Percentiles rank a stretch among this genome's conserved stretches.
These are phyloP conservation scores for Cantharis lateralis DNA, from an alignment of 2,888 invertebrate genomes.

Conservation along the genomic window DNA sequence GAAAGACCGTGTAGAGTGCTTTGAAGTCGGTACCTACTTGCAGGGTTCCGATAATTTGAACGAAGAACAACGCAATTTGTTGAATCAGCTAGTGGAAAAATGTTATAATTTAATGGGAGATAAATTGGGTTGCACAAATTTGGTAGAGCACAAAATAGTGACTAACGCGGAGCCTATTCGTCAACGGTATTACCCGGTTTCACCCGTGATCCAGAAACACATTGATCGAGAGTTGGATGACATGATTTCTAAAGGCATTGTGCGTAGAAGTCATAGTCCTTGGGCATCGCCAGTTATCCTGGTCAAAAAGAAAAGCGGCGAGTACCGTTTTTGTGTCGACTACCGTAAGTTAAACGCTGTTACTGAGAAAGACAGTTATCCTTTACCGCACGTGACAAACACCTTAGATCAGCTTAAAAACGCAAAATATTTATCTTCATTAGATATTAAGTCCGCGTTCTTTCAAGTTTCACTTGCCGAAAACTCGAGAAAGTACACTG, in stretches of 20 bases:
- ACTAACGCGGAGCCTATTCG: conserved; percentile 16
- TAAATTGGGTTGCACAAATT: conserved; percentile 12
- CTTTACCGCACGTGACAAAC: neutral
- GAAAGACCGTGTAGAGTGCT: too few species aligned
- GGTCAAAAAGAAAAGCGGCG: neutral
- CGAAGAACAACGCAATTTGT: neutral
- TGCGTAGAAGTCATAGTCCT: neutral
- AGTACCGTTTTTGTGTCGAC: neutral
- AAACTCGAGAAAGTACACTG: too few species aligned
- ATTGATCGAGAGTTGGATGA: neutral
- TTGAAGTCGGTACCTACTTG: neutral
- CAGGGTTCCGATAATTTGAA: neutral
- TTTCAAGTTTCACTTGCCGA: too few species aligned
- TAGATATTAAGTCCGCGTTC: too few species aligned
- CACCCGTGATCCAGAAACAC: conserved; percentile 12
- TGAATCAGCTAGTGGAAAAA: neutral
- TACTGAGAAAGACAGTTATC: neutral
- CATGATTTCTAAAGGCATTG: neutral
- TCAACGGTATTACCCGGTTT: conserved; percentile 18
- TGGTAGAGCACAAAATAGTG: conserved; percentile 19
- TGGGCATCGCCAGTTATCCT: neutral
- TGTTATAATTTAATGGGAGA: neutral
- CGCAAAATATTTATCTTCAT: too few species aligned
- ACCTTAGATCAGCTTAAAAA: too few species aligned
- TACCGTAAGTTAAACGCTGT: neutral